Conservation (phyloP, 2,888 invertebrate genomes). For the Athrips mouffetella region DNA sequence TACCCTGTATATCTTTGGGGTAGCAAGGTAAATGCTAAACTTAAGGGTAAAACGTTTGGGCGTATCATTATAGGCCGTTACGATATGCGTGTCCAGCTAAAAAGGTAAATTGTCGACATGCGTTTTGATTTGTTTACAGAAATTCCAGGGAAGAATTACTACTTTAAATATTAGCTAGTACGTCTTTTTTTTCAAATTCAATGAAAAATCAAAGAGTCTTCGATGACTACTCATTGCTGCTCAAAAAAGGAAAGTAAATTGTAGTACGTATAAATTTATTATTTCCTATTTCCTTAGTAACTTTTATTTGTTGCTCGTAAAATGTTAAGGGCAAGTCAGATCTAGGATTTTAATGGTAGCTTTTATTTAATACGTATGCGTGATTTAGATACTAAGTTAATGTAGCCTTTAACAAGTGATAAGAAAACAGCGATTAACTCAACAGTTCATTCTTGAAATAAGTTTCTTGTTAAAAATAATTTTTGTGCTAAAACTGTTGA, state of each 20-base stretch:
- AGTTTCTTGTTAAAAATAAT: too few species aligned
- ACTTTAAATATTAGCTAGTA: too few species aligned
- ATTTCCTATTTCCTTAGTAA: not conserved
- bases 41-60: slow-evolving; percentile 29
- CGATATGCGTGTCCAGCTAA: not conserved
- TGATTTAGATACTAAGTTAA: slow-evolving; percentile 1
- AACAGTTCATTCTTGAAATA: too few species aligned
- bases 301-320: slow-evolving; percentile 2
- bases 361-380: slow-evolving; percentile 7
- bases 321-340: slow-evolving; percentile 2
- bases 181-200: too few species aligned
- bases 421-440: not conserved
- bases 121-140: not conserved
- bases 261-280: not conserved
- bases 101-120: not conserved
- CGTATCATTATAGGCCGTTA: slow-evolving; percentile 38
- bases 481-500: too few species aligned
- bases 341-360: slow-evolving; percentile 13
- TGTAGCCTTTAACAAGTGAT: not conserved
- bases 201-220: too few species aligned
- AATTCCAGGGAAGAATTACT: too few species aligned
- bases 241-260: not conserved
- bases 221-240: too few species aligned
- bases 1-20: too few species aligned
- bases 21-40: slow-evolving; percentile 19